phyloP scores from a whole-genome alignment of 2,113 vertebrate species.

The Orthochromis malagaraziensis region DNA sequence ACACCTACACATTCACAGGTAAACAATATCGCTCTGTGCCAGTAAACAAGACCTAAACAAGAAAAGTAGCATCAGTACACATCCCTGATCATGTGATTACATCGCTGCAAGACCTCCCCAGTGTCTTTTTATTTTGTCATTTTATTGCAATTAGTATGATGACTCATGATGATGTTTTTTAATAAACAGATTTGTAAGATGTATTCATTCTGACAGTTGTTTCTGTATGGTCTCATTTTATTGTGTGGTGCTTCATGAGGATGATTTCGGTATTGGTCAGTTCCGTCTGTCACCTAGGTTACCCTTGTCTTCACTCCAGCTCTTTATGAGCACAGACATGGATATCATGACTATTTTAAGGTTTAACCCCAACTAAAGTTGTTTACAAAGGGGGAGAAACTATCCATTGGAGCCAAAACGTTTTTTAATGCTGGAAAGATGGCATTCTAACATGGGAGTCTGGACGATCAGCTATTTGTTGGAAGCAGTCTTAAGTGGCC shows the following conservation, averaged over 20 bases:
- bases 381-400: fast-evolving
- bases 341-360: fast-evolving
- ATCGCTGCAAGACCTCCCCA: conserved; percentile 1
- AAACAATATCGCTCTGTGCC: background rate
- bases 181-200: conserved; percentile 63
- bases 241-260: background rate
- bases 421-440: background rate
- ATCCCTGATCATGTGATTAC: background rate
- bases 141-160: conserved; percentile 16
- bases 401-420: fast-evolving
- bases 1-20: background rate
- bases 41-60: background rate
- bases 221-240: background rate
- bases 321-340: background rate
- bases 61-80: background rate
- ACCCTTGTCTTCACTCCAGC: background rate
- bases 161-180: conserved; percentile 33
- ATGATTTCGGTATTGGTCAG: background rate
- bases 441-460: background rate
- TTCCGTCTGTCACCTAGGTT: background rate
- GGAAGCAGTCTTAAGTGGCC: background rate
- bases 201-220: background rate
- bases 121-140: conserved; percentile 20
- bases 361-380: fast-evolving
- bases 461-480: background rate